Evolutionary conservation across 2,888 invertebrate genomes (phyloP).

Genomic region (Sicus ferrugineus): DNA sequence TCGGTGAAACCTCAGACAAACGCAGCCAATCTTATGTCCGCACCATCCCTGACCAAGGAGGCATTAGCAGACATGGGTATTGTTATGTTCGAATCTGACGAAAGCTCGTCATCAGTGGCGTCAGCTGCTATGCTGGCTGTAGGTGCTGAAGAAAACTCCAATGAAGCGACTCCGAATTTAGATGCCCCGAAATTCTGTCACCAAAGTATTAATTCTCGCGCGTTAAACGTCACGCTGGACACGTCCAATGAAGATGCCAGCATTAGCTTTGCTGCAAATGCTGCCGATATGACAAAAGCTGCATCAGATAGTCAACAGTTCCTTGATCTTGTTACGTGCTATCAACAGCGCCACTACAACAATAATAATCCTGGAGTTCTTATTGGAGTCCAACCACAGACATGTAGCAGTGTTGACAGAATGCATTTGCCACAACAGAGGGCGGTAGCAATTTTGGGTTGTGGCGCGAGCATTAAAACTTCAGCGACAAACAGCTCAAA

Average conservation of each 20-base stretch:
- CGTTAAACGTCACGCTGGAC: slow-evolving; percentile 49
- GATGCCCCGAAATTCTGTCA: slow-evolving; percentile 55
- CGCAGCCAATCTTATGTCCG: slow-evolving; percentile 38
- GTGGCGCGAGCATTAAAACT: slow-evolving; percentile 45
- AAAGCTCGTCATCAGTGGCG: slow-evolving; percentile 59
- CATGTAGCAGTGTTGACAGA: slow-evolving; percentile 33
- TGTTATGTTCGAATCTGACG: slow-evolving; percentile 68
- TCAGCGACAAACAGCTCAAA: slow-evolving; percentile 31
- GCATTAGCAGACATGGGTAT: slow-evolving; percentile 69
- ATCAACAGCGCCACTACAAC: slow-evolving; percentile 35
- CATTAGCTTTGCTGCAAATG: slow-evolving; percentile 45
- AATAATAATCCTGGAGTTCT: slow-evolving; percentile 39
- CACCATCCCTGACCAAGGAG: slow-evolving; percentile 38
- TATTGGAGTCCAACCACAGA: slow-evolving; percentile 38
- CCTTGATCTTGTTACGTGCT: too few species aligned
- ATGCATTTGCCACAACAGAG: slow-evolving; percentile 48
- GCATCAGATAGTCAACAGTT: too few species aligned
- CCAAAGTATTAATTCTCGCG: slow-evolving; percentile 44
- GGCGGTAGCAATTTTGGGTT: slow-evolving; percentile 50
- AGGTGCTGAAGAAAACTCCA: slow-evolving; percentile 59
- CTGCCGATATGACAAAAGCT: slow-evolving; percentile 45
- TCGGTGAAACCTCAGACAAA: slow-evolving; percentile 44
- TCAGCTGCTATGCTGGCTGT: slow-evolving; percentile 54
- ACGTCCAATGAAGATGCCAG: slow-evolving; percentile 47
- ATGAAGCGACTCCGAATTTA: slow-evolving; percentile 56